These are phyloP conservation scores for Prunella fulvescens DNA, from an alignment of 2,113 vertebrate genomes.

Conservation along the genomic window DNA sequence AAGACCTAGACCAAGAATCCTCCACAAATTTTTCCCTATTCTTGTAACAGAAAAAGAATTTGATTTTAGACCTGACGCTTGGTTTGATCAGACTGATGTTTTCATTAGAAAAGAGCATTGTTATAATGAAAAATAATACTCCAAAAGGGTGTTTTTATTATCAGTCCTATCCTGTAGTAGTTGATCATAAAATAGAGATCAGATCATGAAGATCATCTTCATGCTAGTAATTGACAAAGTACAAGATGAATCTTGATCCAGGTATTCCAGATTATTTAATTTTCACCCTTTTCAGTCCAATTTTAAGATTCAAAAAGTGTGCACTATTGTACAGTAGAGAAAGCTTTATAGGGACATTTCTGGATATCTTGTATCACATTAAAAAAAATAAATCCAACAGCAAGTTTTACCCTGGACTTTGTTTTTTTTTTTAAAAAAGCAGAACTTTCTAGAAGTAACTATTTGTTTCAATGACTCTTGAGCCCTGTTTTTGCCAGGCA, in stretches of 20 bases:
- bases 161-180: background rate
- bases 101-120: background rate
- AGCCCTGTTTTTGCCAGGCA: background rate
- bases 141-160: background rate
- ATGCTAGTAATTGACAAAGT: background rate
- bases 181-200: background rate
- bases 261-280: background rate
- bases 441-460: background rate
- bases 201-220: background rate
- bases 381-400: background rate
- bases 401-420: background rate
- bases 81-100: background rate
- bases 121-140: slow-evolving; percentile 3
- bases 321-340: background rate
- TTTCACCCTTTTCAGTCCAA: background rate
- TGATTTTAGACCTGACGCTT: background rate
- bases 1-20: background rate
- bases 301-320: background rate
- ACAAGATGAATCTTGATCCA: background rate
- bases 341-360: background rate
- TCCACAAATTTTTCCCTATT: background rate
- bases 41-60: background rate
- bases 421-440: background rate
- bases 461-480: background rate
- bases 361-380: background rate